These are phyloP conservation scores for Scleropages formosus DNA, from an alignment of 2,797 vertebrate genomes.

Conservation along the genomic window DNA sequence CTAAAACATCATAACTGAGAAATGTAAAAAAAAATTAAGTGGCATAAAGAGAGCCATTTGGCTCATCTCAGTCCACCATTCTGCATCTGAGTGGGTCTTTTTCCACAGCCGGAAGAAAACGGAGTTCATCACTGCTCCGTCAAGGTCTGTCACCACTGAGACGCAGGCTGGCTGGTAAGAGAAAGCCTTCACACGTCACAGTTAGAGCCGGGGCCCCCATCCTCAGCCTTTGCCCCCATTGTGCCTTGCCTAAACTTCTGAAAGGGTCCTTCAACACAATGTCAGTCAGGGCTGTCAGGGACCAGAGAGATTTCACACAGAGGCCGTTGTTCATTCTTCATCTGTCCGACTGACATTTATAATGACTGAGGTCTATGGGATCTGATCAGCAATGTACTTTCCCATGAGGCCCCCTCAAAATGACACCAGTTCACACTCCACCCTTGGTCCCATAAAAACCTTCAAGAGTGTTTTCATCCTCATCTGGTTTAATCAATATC, in stretches of 20 bases:
- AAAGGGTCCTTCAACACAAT: background rate
- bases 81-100: no score
- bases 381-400: background rate
- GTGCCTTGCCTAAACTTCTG: background rate
- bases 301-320: background rate
- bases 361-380: conserved; percentile 2
- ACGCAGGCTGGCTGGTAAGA: background rate
- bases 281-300: background rate
- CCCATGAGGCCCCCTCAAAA: background rate
- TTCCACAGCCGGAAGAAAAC: background rate
- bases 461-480: background rate
- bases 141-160: background rate
- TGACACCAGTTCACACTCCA: background rate
- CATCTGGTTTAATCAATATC: conserved; percentile 29
- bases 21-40: no score
- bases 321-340: background rate
- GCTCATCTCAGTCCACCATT: no score
- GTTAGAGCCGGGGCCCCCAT: no score
- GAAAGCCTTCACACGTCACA: background rate
- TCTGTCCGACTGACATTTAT: conserved; percentile 10
- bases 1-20: no score
- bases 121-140: background rate
- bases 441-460: background rate
- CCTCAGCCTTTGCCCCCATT: background rate
- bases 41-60: no score